Conservation (phyloP, 2,113 vertebrate species). For the Anser brachyrhynchus region DNA sequence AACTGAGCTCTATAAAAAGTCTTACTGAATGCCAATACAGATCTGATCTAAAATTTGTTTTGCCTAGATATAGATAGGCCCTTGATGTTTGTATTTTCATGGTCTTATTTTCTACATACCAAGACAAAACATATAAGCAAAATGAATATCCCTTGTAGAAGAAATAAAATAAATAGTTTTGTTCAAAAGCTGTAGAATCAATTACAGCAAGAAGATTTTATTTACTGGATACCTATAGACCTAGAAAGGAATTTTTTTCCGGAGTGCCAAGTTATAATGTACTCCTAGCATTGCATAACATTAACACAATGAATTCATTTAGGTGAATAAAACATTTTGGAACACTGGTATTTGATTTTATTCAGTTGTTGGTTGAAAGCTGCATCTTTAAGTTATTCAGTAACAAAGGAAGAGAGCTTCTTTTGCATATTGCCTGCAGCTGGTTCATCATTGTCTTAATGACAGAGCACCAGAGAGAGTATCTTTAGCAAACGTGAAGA, state of each 20-base stretch:
- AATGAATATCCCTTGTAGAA: not conserved
- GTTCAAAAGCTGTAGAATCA: not conserved
- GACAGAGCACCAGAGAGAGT: not conserved
- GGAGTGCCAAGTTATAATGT: conserved; percentile 1
- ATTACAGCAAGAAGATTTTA: not conserved
- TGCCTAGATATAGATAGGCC: not conserved
- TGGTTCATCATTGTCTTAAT: not conserved
- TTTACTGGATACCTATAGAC: not conserved
- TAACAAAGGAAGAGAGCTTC: not conserved
- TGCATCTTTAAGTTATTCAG: not conserved
- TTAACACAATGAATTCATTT: not conserved
- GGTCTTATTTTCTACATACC: not conserved
- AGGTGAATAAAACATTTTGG: not conserved
- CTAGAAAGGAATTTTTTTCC: not conserved
- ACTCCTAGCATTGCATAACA: not conserved
- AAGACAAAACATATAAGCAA: not conserved
- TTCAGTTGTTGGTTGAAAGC: not conserved
- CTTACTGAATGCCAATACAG: not conserved
- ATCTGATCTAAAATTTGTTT: not conserved
- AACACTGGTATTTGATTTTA: not conserved
- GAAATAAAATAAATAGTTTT: not conserved
- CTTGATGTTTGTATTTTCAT: not conserved
- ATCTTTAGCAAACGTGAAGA: not conserved
- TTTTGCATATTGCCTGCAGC: not conserved
- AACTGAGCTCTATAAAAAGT: not conserved